Evolutionary conservation across 1,140 invertebrate species (phyloP).

Genomic region (Rhizoglyphus robini): DNA sequence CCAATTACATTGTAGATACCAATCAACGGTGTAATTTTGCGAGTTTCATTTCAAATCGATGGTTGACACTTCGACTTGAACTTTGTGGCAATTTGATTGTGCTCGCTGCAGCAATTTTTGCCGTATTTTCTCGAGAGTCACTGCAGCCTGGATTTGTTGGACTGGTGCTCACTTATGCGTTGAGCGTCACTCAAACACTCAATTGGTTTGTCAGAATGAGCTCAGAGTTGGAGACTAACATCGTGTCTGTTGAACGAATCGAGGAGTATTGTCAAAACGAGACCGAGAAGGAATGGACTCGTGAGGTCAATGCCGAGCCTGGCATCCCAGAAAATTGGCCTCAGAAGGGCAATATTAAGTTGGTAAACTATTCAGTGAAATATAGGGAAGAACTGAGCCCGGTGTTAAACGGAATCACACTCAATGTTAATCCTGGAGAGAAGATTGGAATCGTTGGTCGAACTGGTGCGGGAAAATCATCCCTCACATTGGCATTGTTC

Average conservation of each 20-base stretch:
- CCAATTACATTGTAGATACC: constrained; percentile 64
- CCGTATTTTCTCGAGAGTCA: constrained; percentile 56
- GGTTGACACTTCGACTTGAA: constrained; percentile 77
- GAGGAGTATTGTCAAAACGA: constrained; percentile 82
- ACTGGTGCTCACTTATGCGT: constrained; percentile 72
- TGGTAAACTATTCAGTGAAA: constrained; percentile 29
- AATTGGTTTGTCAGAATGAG: constrained; percentile 96
- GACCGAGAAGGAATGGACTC: constrained; percentile 34
- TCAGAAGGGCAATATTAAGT: constrained; percentile 26
- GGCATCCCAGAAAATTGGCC: constrained; percentile 27
- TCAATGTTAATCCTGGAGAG: constrained; percentile 31
- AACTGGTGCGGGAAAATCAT: constrained; percentile 45
- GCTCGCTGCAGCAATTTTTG: constrained; percentile 71
- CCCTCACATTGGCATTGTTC: constrained; percentile 40
- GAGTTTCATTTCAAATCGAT: constrained; percentile 68
- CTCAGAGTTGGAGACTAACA: constrained; percentile 91
- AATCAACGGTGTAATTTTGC: constrained; percentile 80
- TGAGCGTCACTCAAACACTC: constrained; percentile 79
- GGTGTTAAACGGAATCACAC: constrained; percentile 31
- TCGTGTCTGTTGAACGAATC: constrained; percentile 92
- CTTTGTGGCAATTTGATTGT: constrained; percentile 85
- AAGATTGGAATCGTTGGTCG: constrained; percentile 43
- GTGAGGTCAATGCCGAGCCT: neutral
- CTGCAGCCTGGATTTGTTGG: constrained; percentile 61
- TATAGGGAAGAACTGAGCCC: constrained; percentile 31